Percentiles rank a stretch among this genome's conserved stretches.
Evolutionary conservation across 1,140 invertebrate genomes (phyloP).

Genomic region (Agraylea sexmaculata): DNA sequence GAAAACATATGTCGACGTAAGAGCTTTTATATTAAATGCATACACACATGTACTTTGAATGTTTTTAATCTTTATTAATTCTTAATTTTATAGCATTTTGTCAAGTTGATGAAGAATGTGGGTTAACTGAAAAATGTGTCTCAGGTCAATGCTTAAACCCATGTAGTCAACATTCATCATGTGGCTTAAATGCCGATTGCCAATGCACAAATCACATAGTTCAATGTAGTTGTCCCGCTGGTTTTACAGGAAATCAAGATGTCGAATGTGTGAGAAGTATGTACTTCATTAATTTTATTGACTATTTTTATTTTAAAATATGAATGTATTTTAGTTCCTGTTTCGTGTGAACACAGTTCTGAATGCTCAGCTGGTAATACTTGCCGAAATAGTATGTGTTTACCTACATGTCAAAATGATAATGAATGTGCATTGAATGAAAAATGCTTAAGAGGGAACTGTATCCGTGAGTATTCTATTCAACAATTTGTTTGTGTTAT

Average conservation of each 20-base stretch:
- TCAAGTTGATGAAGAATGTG: slow-evolving; percentile 68
- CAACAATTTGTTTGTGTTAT: background rate
- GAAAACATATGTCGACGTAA: slow-evolving; percentile 68
- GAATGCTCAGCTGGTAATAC: slow-evolving; percentile 58
- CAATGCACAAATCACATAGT: slow-evolving; percentile 61
- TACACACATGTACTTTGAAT: too few relatives aligned
- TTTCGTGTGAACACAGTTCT: slow-evolving; percentile 54
- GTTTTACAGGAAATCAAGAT: slow-evolving; percentile 76
- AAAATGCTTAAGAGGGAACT: slow-evolving; percentile 70
- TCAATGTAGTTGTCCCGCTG: slow-evolving; percentile 68
- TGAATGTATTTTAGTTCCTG: slow-evolving; percentile 49
- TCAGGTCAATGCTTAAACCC: slow-evolving; percentile 75
- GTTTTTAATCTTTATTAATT: slow-evolving; percentile 10
- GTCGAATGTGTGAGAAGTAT: slow-evolving; percentile 75
- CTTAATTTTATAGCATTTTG: slow-evolving; percentile 54
- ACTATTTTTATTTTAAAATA: slow-evolving; percentile 5
- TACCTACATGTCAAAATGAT: slow-evolving; percentile 61
- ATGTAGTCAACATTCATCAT: slow-evolving; percentile 62
- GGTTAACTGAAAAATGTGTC: slow-evolving; percentile 62
- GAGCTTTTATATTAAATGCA: too few relatives aligned
- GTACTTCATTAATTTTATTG: slow-evolving; percentile 25
- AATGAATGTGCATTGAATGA: slow-evolving; percentile 83
- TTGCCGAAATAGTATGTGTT: slow-evolving; percentile 68
- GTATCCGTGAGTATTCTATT: slow-evolving; percentile 52
- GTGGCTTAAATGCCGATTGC: slow-evolving; percentile 84